phyloP scores from a whole-genome alignment of 2,113 vertebrate species.

The Muscicapa adusta region DNA sequence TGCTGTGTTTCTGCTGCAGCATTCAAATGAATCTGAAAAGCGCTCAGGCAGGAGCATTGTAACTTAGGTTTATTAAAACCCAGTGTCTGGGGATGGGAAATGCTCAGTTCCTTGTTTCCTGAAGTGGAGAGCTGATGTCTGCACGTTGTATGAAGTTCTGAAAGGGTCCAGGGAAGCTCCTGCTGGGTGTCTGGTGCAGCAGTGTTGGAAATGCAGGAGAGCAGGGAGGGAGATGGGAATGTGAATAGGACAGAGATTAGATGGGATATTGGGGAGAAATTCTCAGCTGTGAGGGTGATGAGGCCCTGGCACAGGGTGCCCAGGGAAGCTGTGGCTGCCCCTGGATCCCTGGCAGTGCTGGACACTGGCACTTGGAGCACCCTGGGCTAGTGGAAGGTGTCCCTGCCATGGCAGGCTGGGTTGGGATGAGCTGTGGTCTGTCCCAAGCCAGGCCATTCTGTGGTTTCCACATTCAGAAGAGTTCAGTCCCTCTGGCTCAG shows the following conservation, averaged over 20 bases:
- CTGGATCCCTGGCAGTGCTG: neutral
- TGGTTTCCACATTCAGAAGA: neutral
- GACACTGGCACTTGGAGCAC: neutral
- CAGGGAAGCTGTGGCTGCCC: neutral
- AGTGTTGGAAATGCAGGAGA: neutral
- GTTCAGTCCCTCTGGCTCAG: neutral
- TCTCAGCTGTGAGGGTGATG: rapidly evolving
- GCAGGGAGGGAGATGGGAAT: neutral
- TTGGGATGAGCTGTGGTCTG: neutral
- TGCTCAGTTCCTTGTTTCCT: slow-evolving; percentile 39
- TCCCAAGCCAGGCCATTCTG: neutral
- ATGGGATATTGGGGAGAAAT: neutral
- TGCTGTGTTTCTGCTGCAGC: neutral
- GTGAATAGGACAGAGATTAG: neutral
- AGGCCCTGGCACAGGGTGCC: neutral
- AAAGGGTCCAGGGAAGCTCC: slow-evolving; percentile 18
- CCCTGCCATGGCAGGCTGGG: neutral
- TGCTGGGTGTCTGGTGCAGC: neutral
- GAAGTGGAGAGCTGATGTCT: slow-evolving; percentile 37
- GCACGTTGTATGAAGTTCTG: neutral
- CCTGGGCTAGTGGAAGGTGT: rapidly evolving
- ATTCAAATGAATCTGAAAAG: neutral
- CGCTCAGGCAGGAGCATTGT: neutral
- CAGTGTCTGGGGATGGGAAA: neutral
- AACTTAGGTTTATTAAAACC: neutral